Conservation (phyloP, 2,888 invertebrate genomes). For the Crematogaster levior region DNA sequence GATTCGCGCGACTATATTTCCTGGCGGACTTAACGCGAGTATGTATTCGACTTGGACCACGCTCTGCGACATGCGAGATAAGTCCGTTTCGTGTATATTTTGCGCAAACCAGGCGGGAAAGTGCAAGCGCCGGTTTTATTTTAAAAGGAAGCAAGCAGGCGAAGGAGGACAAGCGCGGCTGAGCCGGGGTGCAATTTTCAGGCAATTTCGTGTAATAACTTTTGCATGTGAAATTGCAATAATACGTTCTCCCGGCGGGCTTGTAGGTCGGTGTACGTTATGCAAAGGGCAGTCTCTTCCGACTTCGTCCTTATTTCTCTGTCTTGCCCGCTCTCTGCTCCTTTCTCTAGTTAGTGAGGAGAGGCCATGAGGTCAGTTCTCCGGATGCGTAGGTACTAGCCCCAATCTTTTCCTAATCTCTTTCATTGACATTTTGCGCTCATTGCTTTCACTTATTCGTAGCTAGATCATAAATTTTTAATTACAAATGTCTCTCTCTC, state of each 20-base stretch:
- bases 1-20: slow-evolving; percentile 38
- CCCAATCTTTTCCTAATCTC: slow-evolving; percentile 55
- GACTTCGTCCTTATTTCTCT: slow-evolving; percentile 50
- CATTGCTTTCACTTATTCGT: slow-evolving; percentile 41
- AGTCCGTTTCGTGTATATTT: slow-evolving; percentile 51
- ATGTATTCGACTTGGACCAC: slow-evolving; percentile 11
- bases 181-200: slow-evolving; percentile 78
- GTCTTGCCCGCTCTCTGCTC: slow-evolving; percentile 27
- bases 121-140: slow-evolving; percentile 47
- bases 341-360: slow-evolving; percentile 27
- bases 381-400: slow-evolving; percentile 65
- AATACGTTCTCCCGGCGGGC: slow-evolving; percentile 76
- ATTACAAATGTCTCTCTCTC: slow-evolving; percentile 27
- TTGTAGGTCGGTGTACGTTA: slow-evolving; percentile 67
- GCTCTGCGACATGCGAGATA: slow-evolving; percentile 15
- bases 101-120: slow-evolving; percentile 14
- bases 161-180: slow-evolving; percentile 29
- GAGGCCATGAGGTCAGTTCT: slow-evolving; percentile 63
- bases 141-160: slow-evolving; percentile 30
- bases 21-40: slow-evolving; percentile 40
- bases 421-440: neutral
- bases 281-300: slow-evolving; percentile 70
- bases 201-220: slow-evolving; percentile 84
- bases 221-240: slow-evolving; percentile 83
- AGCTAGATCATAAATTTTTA: slow-evolving; percentile 2